Evolutionary conservation across 2,113 vertebrate genomes (phyloP).

Genomic region (Astur gentilis): DNA sequence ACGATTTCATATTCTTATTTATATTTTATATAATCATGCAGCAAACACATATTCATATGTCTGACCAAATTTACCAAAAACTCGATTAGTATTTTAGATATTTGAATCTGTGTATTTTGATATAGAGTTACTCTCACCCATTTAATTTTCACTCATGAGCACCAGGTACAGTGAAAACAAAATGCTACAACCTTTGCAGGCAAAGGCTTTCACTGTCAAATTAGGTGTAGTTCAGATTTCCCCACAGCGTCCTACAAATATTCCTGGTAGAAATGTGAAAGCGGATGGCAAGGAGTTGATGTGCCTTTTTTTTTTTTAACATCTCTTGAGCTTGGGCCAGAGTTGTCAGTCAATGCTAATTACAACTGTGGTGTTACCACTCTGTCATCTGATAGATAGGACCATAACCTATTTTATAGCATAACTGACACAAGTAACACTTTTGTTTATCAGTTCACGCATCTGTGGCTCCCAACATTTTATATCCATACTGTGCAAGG

Average conservation of each 20-base stretch:
- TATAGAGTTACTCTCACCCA: neutral
- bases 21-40: neutral
- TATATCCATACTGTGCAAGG: neutral
- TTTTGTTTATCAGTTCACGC: neutral
- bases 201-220: neutral
- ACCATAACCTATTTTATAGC: neutral
- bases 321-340: constrained; percentile 15
- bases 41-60: neutral
- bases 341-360: constrained; percentile 13
- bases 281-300: neutral
- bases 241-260: neutral
- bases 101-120: neutral
- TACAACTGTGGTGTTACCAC: neutral
- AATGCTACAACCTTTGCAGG: rapidly evolving
- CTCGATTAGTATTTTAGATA: rapidly evolving
- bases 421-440: neutral
- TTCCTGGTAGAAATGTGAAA: rapidly evolving
- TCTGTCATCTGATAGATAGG: neutral
- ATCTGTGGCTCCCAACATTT: neutral
- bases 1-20: neutral
- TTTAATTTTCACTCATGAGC: neutral
- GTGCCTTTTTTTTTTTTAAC: neutral
- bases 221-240: neutral
- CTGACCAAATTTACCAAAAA: neutral
- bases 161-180: neutral